phyloP scores from a whole-genome alignment of 2,888 invertebrate species.

The Iphiclides podalirius region DNA sequence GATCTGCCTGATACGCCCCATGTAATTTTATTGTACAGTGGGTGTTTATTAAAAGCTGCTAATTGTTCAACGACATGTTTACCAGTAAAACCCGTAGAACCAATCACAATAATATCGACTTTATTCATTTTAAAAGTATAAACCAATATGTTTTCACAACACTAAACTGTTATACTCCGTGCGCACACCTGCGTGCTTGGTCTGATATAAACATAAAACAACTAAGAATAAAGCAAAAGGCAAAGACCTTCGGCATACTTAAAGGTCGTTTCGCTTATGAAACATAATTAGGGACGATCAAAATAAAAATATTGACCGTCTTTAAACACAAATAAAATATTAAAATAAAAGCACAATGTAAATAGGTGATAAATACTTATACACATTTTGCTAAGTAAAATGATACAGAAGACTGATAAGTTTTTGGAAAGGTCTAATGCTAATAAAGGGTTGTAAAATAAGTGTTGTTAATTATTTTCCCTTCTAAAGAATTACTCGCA shows the following conservation, averaged over 20 bases:
- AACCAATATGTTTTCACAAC: not conserved
- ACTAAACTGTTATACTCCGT: not conserved
- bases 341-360: too few species aligned
- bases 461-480: too few species aligned
- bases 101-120: slow-evolving; percentile 42
- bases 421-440: too few species aligned
- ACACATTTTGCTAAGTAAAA: too few species aligned
- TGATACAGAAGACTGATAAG: too few species aligned
- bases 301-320: too few species aligned
- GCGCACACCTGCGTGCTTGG: not conserved
- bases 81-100: slow-evolving; percentile 49
- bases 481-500: too few species aligned
- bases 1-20: slow-evolving; percentile 46
- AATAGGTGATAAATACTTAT: too few species aligned
- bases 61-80: slow-evolving; percentile 37
- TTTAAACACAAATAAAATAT: too few species aligned
- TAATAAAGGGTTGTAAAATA: too few species aligned
- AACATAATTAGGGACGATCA: too few species aligned
- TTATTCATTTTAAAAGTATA: slow-evolving; percentile 24
- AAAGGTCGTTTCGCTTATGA: too few species aligned
- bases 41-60: slow-evolving; percentile 29
- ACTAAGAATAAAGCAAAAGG: slow-evolving; percentile 1
- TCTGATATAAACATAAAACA: slow-evolving; percentile 11
- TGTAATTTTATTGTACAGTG: slow-evolving; percentile 31
- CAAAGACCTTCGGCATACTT: slow-evolving; percentile 8